A percentile compares a stretch with the other conserved stretches of the same genome.
Evolutionary conservation across 2,113 vertebrate species (phyloP).

Genomic region (Dromiciops gliroides): DNA sequence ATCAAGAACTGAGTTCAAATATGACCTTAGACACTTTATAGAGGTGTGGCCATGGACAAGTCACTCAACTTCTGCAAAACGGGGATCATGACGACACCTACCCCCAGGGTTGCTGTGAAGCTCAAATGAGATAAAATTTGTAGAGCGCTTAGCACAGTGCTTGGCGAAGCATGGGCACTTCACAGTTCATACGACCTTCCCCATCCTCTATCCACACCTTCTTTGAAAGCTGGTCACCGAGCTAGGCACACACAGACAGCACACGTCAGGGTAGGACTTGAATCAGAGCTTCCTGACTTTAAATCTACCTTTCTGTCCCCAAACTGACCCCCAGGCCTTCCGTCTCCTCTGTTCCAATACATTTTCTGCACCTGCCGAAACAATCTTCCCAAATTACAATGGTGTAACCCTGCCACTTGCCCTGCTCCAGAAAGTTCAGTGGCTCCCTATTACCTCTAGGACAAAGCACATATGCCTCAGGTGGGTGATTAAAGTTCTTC

Average conservation of each 20-base stretch:
- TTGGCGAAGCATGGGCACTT: background rate
- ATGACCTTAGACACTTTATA: background rate
- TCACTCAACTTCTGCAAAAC: background rate
- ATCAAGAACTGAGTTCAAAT: background rate
- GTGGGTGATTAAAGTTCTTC: background rate
- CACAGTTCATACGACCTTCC: background rate
- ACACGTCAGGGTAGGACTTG: background rate
- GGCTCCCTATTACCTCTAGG: background rate
- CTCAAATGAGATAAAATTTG: background rate
- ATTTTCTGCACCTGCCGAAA: background rate
- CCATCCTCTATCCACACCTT: background rate
- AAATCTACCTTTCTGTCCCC: background rate
- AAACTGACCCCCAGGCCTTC: background rate
- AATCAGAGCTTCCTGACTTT: background rate
- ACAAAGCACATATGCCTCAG: background rate
- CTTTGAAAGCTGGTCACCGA: background rate
- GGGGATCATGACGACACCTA: too few relatives aligned
- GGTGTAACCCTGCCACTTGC: too few relatives aligned
- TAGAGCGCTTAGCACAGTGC: background rate
- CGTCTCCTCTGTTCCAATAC: background rate
- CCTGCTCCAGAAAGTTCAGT: background rate
- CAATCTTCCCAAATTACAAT: too few relatives aligned
- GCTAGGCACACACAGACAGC: background rate
- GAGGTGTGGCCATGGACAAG: background rate
- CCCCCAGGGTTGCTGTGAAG: too few relatives aligned